A percentile compares a stretch with the other conserved stretches of the same genome.
These are phyloP conservation scores for Calameuta idolon DNA, from an alignment of 2,888 invertebrate species.

Conservation along the genomic window DNA sequence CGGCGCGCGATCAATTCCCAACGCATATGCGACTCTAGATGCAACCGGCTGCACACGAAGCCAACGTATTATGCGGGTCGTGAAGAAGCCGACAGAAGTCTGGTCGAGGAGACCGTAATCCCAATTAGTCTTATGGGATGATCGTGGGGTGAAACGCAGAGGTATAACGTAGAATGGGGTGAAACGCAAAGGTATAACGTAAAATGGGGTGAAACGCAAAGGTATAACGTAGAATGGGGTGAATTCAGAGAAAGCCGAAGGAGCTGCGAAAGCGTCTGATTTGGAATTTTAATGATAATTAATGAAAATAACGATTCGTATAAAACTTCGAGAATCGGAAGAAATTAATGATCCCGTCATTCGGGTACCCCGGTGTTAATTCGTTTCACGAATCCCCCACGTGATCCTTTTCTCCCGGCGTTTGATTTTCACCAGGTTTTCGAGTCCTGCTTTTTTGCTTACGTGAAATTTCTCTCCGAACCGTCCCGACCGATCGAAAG, in stretches of 20 bases:
- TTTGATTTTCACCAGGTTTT: slow-evolving; percentile 3
- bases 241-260: not conserved
- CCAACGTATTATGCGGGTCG: not conserved
- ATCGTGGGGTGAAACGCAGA: not conserved
- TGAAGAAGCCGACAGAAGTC: slow-evolving; percentile 21
- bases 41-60: not conserved
- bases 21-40: not conserved
- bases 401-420: not conserved
- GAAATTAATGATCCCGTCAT: not conserved
- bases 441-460: not conserved
- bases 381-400: not conserved
- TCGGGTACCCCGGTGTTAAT: not conserved
- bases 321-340: not conserved
- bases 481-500: not conserved
- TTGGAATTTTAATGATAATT: not conserved
- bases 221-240: not conserved
- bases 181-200: not conserved
- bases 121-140: slow-evolving; percentile 21
- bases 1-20: slow-evolving; percentile 17
- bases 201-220: not conserved
- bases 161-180: not conserved
- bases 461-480: not conserved
- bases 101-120: not conserved
- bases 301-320: not conserved
- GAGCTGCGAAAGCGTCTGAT: not conserved